A percentile compares a stretch with the other conserved stretches of the same genome.
Conservation (phyloP, 2,888 invertebrate genomes). For the Drosophila mayaguana region DNA sequence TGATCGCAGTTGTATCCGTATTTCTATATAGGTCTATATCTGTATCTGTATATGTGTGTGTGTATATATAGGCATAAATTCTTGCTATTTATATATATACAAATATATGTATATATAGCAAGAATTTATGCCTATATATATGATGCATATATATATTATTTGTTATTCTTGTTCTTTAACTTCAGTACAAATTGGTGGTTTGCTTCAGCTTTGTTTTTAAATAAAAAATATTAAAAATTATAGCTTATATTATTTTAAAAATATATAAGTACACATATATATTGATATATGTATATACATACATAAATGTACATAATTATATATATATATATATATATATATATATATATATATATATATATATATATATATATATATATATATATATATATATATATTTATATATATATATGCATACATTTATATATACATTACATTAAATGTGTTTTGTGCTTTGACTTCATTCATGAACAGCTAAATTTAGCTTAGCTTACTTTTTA, state of each 20-base stretch:
- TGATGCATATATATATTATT: not conserved
- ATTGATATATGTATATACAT: constrained; percentile 7
- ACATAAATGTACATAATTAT: not conserved
- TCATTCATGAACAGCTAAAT: constrained; percentile 80
- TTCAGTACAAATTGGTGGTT: constrained; percentile 43
- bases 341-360: constrained; percentile 3
- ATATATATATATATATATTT: not conserved
- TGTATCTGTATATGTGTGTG: not conserved
- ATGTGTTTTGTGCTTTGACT: constrained; percentile 54
- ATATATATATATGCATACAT: constrained; percentile 1
- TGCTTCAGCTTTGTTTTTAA: constrained; percentile 27
- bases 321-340: constrained; percentile 21
- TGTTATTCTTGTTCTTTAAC: not conserved
- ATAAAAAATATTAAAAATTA: constrained; percentile 5
- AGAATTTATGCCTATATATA: not conserved
- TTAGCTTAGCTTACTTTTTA: constrained; percentile 15
- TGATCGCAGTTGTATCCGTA: constrained; percentile 5
- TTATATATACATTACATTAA: constrained; percentile 22
- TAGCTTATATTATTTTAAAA: constrained; percentile 13
- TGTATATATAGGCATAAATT: not conserved
- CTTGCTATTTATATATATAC: constrained; percentile 5
- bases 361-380: constrained; percentile 13
- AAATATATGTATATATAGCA: not conserved
- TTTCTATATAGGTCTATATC: constrained; percentile 6
- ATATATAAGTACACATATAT: constrained; percentile 5